Base-by-base conservation (phyloP, 2,888 invertebrate species). In the Andrena camellia region DNA sequence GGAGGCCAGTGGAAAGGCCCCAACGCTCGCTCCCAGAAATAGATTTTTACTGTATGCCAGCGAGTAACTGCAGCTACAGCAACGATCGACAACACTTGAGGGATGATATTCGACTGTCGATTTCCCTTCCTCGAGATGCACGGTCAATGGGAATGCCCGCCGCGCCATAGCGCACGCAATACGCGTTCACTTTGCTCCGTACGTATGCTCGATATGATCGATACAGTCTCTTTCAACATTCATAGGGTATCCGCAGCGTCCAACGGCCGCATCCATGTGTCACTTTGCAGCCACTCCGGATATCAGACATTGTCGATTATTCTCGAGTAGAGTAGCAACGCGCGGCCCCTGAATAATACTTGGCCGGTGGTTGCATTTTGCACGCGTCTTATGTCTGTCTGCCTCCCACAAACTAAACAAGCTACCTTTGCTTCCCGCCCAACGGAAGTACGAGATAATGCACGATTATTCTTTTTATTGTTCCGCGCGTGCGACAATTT, bases 161-260 rank as follows among this genome's bases (percentile, higher is more conserved):
- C 35, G 35, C 63, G 23, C 26, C 50, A 54, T 74, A 48, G 35
- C 63, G 52, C 42, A 52, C 54, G 60, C 75, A 70, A 85, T 81
- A 74, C 68, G 17, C 72, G 57, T 5, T 60, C 50, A 52, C 33
- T 59, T 80, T 10, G 52, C 60, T 26, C 20, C 52, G 10, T 29
- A 6, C 73, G 8, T 42, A 42, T 42, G 42, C 29, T 57, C 57
- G 57, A 63, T 70, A 29, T 54, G 42, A 71, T 80, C 78, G 77
- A 85, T 85, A 29, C 20, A 8, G 35, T 48, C 50, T 72, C 54
- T 73, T 69, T 85, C 35, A 87, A 86, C 59, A 86, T 87, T 87
- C 84, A 87, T 57, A 60, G 31, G 57, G 60, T 71, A 60, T 75
- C 63, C 52, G 52, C 17, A 59, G 33, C 59, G 48, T 85, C 66